phyloP scores from a whole-genome alignment of 1,140 invertebrate genomes.

The Cherax quadricarinatus region DNA sequence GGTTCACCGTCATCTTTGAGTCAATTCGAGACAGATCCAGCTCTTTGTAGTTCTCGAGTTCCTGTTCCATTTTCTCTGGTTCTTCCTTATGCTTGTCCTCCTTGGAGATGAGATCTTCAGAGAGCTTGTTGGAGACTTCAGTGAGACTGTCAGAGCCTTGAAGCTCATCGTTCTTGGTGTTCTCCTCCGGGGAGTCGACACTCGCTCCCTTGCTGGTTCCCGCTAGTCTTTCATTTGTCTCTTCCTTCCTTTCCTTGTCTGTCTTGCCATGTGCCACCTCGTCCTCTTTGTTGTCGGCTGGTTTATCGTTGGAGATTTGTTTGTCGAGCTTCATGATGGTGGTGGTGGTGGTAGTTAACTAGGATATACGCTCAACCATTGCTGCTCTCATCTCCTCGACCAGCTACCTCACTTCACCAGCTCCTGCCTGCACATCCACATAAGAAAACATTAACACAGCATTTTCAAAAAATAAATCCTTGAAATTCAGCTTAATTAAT shows the following conservation, averaged over 20 bases:
- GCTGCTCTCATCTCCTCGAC: background rate
- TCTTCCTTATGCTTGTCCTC: constrained; percentile 36
- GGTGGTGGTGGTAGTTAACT: background rate
- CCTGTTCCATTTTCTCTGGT: constrained; percentile 45
- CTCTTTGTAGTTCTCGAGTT: constrained; percentile 40
- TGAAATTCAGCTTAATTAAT: too few species aligned
- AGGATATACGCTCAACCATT: background rate
- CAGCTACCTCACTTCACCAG: background rate
- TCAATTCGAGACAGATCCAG: constrained; percentile 31
- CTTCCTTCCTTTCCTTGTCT: constrained; percentile 58
- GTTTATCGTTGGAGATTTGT: constrained; percentile 55
- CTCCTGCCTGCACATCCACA: too few species aligned
- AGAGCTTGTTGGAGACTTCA: constrained; percentile 24
- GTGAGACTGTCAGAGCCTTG: background rate
- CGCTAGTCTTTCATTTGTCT: constrained; percentile 47
- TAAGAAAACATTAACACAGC: too few species aligned
- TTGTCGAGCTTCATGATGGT: constrained; percentile 55
- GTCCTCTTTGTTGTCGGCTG: constrained; percentile 45
- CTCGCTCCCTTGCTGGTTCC: constrained; percentile 32
- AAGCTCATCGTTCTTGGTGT: background rate
- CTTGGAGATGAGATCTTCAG: constrained; percentile 32
- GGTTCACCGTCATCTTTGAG: constrained; percentile 49
- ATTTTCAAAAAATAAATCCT: too few species aligned
- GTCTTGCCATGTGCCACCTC: constrained; percentile 23
- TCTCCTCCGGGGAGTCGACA: background rate